Percentiles rank a stretch among this genome's conserved stretches.
Conservation (phyloP, 2,888 invertebrate genomes). For the Phrixothrix hirtus region DNA sequence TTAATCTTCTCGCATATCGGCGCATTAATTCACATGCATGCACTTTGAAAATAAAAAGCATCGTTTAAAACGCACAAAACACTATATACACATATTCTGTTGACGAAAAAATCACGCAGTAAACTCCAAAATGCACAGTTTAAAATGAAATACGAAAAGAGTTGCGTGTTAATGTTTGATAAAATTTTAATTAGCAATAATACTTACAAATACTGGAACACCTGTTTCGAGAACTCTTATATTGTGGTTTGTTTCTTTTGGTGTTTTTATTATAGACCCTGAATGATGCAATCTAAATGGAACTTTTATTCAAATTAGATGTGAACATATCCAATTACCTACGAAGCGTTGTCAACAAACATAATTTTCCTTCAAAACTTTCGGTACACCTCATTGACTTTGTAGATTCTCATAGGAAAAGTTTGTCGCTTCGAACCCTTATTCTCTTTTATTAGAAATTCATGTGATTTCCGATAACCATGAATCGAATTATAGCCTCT, state of each 20-base stretch:
- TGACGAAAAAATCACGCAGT: no score
- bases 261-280: neutral
- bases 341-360: constrained; percentile 16
- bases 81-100: no score
- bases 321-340: constrained; percentile 15
- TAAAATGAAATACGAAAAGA: no score
- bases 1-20: constrained; percentile 11
- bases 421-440: constrained; percentile 10
- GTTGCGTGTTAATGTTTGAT: no score
- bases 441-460: constrained; percentile 5
- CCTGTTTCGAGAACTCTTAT: no score
- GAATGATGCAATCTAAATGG: constrained; percentile 5
- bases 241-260: neutral
- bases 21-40: constrained; percentile 9
- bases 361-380: constrained; percentile 20
- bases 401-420: constrained; percentile 15
- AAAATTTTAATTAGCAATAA: no score
- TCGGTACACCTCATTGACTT: constrained; percentile 21
- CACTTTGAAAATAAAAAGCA: constrained; percentile 12
- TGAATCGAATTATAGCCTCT: constrained; percentile 9
- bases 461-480: constrained; percentile 7
- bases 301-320: constrained; percentile 15
- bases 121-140: no score
- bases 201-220: no score
- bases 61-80: neutral